Evolutionary conservation across 2,888 invertebrate species (phyloP).

Genomic region (Coleophora deauratella): DNA sequence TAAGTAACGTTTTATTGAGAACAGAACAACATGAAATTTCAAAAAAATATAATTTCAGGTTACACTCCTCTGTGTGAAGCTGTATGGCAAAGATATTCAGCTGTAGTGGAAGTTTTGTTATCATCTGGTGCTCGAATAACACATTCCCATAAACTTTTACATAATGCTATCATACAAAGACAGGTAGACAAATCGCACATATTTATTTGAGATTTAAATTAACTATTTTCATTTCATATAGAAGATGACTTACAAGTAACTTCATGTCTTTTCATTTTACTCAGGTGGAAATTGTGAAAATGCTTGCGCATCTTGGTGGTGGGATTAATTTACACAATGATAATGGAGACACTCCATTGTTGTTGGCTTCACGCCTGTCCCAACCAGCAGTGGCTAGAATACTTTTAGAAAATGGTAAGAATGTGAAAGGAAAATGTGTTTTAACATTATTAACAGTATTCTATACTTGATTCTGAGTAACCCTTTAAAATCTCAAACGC

Average conservation of each 20-base stretch:
- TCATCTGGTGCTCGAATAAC: conserved; percentile 79
- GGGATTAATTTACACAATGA: conserved; percentile 77
- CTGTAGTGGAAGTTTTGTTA: conserved; percentile 74
- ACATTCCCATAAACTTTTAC: conserved; percentile 80
- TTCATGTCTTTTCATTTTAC: conserved; percentile 10
- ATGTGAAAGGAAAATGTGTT: too few species aligned
- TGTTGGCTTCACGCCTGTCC: conserved; percentile 70
- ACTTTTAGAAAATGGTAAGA: conserved; percentile 70
- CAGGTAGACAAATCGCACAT: conserved; percentile 39
- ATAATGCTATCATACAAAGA: conserved; percentile 77
- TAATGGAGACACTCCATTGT: conserved; percentile 79
- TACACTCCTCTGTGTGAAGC: conserved; percentile 82
- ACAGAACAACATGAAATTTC: too few species aligned
- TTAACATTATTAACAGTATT: too few species aligned
- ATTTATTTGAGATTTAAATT: not conserved
- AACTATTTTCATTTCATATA: not conserved
- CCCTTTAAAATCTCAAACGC: too few species aligned
- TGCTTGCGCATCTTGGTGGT: conserved; percentile 70
- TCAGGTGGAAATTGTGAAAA: conserved; percentile 68
- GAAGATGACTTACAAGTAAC: not conserved
- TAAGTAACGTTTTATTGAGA: too few species aligned
- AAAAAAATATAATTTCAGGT: conserved; percentile 38
- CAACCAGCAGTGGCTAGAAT: conserved; percentile 65
- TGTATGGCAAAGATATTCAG: conserved; percentile 76
- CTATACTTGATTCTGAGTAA: too few species aligned